phyloP scores from a whole-genome alignment of 2,888 invertebrate genomes.

The Eucriotettix oculatus region DNA sequence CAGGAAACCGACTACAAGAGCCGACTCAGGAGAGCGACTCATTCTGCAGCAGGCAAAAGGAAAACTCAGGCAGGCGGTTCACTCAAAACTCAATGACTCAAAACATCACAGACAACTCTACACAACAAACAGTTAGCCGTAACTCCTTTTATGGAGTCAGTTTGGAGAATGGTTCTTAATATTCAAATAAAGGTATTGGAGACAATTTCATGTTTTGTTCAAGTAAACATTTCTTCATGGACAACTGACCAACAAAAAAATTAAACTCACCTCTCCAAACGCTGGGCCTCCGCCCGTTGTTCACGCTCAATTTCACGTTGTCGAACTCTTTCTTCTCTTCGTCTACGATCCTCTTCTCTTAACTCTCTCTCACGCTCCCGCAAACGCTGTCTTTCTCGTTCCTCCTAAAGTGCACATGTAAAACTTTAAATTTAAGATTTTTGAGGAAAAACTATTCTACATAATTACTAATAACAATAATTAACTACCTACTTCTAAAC shows the following conservation, averaged over 20 bases:
- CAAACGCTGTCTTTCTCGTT: constrained; percentile 52
- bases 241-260: neutral
- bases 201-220: neutral
- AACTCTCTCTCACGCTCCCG: constrained; percentile 62
- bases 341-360: constrained; percentile 64
- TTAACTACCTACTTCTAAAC: neutral
- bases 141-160: too few relatives aligned
- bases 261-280: constrained; percentile 39
- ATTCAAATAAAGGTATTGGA: too few relatives aligned
- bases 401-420: constrained; percentile 33
- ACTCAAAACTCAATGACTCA: too few relatives aligned
- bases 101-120: too few relatives aligned
- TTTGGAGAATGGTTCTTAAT: too few relatives aligned
- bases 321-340: constrained; percentile 60
- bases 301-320: constrained; percentile 66
- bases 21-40: too few relatives aligned
- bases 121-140: too few relatives aligned
- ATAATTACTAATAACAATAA: neutral
- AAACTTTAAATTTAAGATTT: neutral
- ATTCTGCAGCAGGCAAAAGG: too few relatives aligned
- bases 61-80: too few relatives aligned
- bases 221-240: neutral
- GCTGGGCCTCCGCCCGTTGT: constrained; percentile 69
- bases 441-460: neutral
- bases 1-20: too few relatives aligned